phyloP scores from a whole-genome alignment of 2,113 vertebrate species.

The Podarcis muralis region DNA sequence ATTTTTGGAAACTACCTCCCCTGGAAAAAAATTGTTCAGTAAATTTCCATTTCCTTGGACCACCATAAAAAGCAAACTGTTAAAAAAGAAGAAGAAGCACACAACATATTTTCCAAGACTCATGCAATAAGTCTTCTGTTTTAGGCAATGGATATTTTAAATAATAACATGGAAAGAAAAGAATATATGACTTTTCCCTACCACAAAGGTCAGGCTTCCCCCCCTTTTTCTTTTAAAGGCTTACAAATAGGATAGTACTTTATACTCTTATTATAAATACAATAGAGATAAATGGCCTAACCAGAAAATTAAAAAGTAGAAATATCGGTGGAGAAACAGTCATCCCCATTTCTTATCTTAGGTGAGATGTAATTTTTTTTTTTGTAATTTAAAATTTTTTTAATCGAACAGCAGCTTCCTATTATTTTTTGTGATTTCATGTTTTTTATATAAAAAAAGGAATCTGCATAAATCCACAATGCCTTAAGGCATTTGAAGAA shows the following conservation, averaged over 20 bases:
- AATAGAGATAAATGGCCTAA: not conserved
- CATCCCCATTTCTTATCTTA: not conserved
- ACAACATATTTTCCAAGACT: conserved; percentile 7
- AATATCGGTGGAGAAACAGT: not conserved
- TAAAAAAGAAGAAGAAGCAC: not conserved
- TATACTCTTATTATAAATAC: conserved; percentile 23
- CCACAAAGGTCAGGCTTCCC: not conserved
- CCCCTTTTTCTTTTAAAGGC: not conserved
- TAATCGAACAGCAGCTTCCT: not conserved
- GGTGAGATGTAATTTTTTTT: no score
- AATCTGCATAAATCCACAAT: conserved; percentile 62
- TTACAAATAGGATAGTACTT: not conserved
- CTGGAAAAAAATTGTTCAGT: not conserved
- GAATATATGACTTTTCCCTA: not conserved
- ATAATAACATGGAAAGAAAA: not conserved
- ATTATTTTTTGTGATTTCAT: conserved; percentile 10
- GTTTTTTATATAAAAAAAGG: conserved; percentile 64
- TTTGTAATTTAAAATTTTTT: not conserved
- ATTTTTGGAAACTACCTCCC: not conserved
- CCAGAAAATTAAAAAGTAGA: conserved; percentile 11
- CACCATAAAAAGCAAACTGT: not conserved
- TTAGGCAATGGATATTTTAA: conserved; percentile 1
- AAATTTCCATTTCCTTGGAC: not conserved
- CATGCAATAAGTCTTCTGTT: not conserved
- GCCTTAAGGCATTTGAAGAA: conserved; percentile 75